Percentiles rank a stretch among this genome's conserved stretches.
These are phyloP conservation scores for Platycheirus albimanus DNA, from an alignment of 2,888 invertebrate genomes.

Conservation along the genomic window DNA sequence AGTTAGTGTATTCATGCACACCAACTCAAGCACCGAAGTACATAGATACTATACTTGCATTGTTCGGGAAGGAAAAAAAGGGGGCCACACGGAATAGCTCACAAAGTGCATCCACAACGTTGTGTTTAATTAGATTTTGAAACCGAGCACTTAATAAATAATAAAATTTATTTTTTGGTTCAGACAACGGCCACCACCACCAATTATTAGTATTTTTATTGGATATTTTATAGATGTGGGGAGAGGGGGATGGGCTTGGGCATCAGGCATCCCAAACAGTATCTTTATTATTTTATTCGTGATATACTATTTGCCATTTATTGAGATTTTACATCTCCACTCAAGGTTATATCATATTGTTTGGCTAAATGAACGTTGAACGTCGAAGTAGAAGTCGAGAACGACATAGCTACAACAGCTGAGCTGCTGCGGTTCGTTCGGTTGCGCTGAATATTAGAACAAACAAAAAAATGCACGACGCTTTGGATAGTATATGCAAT, in stretches of 20 bases:
- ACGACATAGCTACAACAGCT: constrained; percentile 1
- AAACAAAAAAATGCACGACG: constrained; percentile 11
- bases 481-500: constrained; percentile 17
- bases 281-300: constrained; percentile 49
- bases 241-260: not conserved
- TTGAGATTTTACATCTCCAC: constrained; percentile 59
- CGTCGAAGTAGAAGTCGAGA: not conserved
- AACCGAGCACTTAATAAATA: constrained; percentile 38
- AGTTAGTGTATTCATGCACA: not conserved
- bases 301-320: constrained; percentile 48
- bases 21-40: not conserved
- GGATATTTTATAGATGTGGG: not conserved
- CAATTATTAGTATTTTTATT: constrained; percentile 1
- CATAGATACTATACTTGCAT: constrained; percentile 10
- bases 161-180: constrained; percentile 38
- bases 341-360: constrained; percentile 61
- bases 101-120: constrained; percentile 36
- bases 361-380: constrained; percentile 12
- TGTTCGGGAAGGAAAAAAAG: not conserved
- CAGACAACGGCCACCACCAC: not conserved
- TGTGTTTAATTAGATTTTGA: constrained; percentile 47
- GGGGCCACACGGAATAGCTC: constrained; percentile 1
- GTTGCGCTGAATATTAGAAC: constrained; percentile 63
- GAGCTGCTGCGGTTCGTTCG: constrained; percentile 32
- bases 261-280: constrained; percentile 54